Evolutionary conservation across 2,113 vertebrate genomes (phyloP), one percentile per base, ranked within the genome.

Genomic region (Erythrolamprus reginae): DNA sequence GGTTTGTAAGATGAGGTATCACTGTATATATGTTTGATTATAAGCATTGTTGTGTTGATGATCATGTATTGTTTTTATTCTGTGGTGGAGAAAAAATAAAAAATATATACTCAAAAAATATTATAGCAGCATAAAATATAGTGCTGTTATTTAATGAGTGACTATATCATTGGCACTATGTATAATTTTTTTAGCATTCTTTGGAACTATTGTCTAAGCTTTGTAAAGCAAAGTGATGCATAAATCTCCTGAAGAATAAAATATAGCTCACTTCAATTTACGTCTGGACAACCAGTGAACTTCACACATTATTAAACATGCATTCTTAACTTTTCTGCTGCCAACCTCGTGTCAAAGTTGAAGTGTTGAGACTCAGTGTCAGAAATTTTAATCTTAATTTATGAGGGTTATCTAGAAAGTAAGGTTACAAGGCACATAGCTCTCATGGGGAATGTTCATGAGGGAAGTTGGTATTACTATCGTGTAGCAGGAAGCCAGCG

Each of bases 181-280:
- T 87, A 51, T n/a, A 48, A 77, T 88, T 6, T 65, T 91, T 89
- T 33, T 88, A 82, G 5, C 10, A 88, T 88, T 93, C 82, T 61
- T 17, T 89, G 92, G 77, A 92, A 93, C 12, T 87, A 2, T 86
- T 77, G 86, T 77, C 82, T 91, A 89, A 92, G 83, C n/a, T 65
- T 91, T 48, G 23, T 12, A 55, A 48, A 93, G 8, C 2, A 90
- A 89, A 83, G 83, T 51, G 87, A 84, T 88, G 65, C 50, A 90
- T 88, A 38, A 92, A 87, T 82, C 92, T 53, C 65, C 51, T 92
- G 83, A 87, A 91, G 3, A 12, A 86, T 13, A 77, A 94, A 93
- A n/a, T 10, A 0, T 84, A 10, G 3, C 10, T 51, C 0, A 19
- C 50, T 89, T 6, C 88, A 0, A 10, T 8, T 17, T 84, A 33